Evolutionary conservation across 23 tunicate genomes (phyloP), one percentile per base, ranked within the genome.

Genomic region (Botrylloides violaceus): DNA sequence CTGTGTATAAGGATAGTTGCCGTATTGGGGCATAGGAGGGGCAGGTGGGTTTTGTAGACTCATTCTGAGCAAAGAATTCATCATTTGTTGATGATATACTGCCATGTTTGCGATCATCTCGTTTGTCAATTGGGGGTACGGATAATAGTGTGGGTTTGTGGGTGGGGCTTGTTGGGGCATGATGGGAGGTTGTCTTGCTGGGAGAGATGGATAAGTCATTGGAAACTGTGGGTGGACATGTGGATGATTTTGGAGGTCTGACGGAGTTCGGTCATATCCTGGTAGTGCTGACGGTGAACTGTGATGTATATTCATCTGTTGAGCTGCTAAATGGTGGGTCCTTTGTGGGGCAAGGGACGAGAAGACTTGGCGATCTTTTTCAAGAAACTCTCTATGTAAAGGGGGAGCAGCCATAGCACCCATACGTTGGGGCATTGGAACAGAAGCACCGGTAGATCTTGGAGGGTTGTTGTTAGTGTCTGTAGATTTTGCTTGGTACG

Each of bases 211-310:
- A 22, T 27, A 27, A 31, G 33, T 26, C 70, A 63, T 63, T 19
- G 32, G 70, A 9, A 27, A 33, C 12, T 58, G 62, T 9, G 23
- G 62, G 29, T 23, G 23, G 34, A 63, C 29, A 31, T 31, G 23
- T 4, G 32, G 35, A 29, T 31, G 35, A 31, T 63, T 63, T 63
- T 63, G 70, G 30, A n/a, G 64, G 70, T 63, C 32, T 3, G 62
- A 29, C 4, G 62, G 62, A 27, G 20, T 31, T 4, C 35, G 70
- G 9, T 31, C 35, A 31, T 63, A 63, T 9, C n/a, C 23, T 21
- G 70, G 70, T 28, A 43, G 9, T 2, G 76, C 83, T 0, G 83
- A 62, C 32, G 83, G 66, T 26, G 66, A 66, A 22, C 73, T 77
- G 53, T 48, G 64, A 7, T 65, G 81, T 25, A 32, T 38, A 21